These are phyloP conservation scores for Centropyge bicolor DNA, from an alignment of 2,797 vertebrate species.

Conservation along the genomic window DNA sequence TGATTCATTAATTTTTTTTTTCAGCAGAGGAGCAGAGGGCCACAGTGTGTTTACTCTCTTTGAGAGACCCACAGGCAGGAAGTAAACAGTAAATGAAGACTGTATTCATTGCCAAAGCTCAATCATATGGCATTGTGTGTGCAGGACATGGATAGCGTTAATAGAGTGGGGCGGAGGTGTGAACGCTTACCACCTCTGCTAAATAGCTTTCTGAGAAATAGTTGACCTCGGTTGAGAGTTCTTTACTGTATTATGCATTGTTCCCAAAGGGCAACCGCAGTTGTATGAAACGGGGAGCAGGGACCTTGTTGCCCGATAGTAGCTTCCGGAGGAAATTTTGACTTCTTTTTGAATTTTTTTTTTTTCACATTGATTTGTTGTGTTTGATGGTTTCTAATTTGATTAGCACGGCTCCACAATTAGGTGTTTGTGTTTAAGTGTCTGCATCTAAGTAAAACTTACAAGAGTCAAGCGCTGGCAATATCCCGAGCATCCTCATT, in stretches of 20 bases:
- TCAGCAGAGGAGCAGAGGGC: background rate
- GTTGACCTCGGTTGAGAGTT: background rate
- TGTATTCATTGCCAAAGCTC: background rate
- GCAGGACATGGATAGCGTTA: background rate
- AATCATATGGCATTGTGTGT: background rate
- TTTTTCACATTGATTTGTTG: background rate
- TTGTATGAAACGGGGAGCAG: background rate
- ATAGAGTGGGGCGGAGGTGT: no score
- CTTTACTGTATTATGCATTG: background rate
- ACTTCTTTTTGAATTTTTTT: background rate
- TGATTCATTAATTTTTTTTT: background rate
- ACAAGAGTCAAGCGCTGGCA: background rate
- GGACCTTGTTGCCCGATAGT: background rate
- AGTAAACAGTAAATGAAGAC: background rate
- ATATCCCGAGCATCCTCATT: conserved; percentile 29
- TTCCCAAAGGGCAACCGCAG: background rate
- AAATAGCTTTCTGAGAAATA: background rate
- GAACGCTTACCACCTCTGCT: background rate
- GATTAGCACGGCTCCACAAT: background rate
- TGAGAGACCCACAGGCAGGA: background rate
- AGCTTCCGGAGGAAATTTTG: background rate
- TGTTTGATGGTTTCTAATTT: background rate
- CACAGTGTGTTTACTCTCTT: background rate
- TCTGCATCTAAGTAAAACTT: background rate
- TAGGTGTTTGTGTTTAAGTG: background rate